Conservation (phyloP, 2,888 invertebrate genomes). For the Gonocerus acuteangulatus region DNA sequence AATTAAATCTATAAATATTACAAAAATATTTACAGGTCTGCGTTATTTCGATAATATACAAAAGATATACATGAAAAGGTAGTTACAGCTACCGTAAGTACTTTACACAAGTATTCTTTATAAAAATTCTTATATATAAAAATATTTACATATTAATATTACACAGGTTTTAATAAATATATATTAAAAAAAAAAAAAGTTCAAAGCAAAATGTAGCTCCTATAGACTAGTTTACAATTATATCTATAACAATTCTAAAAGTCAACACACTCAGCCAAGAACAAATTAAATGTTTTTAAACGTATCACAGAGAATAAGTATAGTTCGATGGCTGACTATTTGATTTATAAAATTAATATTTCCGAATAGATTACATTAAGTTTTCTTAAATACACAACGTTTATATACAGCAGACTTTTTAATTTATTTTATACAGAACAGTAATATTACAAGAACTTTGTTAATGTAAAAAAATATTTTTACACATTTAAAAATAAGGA, state of each 20-base stretch:
- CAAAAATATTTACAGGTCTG: constrained; percentile 14
- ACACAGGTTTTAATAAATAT: neutral
- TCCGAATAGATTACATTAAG: neutral
- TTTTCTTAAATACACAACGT: neutral
- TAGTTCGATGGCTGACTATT: constrained; percentile 24
- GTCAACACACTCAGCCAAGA: constrained; percentile 10
- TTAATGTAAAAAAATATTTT: neutral
- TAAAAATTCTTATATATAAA: constrained; percentile 6
- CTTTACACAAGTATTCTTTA: constrained; percentile 7
- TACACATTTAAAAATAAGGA: neutral
- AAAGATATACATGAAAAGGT: constrained; percentile 21
- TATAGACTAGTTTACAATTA: constrained; percentile 19
- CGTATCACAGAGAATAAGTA: constrained; percentile 20
- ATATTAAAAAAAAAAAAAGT: neutral
- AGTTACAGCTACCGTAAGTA: constrained; percentile 7
- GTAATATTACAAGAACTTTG: neutral
- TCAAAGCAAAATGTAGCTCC: constrained; percentile 14
- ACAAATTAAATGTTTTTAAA: constrained; percentile 8
- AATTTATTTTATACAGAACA: neutral
- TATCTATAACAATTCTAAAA: constrained; percentile 10
- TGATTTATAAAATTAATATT: neutral
- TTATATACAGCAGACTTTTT: constrained; percentile 13
- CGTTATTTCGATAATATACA: constrained; percentile 22
- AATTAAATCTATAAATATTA: constrained; percentile 18
- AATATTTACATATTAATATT: constrained; percentile 20